Percentiles rank a stretch among this genome's conserved stretches.
Conservation (phyloP, 1,140 invertebrate genomes). For the Nomia melanderi region DNA sequence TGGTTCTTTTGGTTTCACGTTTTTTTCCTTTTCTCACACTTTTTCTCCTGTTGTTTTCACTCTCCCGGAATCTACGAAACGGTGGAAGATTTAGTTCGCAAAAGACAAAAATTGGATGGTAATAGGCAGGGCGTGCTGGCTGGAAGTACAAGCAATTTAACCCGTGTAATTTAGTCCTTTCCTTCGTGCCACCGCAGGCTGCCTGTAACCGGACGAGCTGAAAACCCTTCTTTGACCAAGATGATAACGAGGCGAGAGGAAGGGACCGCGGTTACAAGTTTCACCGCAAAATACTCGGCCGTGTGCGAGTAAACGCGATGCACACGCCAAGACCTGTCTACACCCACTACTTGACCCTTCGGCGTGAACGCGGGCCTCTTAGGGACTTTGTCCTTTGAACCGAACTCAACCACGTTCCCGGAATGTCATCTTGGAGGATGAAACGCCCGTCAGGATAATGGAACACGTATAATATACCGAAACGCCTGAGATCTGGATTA, state of each 20-base stretch:
- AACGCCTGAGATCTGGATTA: slow-evolving; percentile 14
- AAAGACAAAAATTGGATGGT: slow-evolving; percentile 35
- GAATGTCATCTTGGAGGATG: slow-evolving; percentile 29
- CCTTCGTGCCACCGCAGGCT: slow-evolving; percentile 7
- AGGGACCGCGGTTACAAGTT: slow-evolving; percentile 42
- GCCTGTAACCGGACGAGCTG: slow-evolving; percentile 19
- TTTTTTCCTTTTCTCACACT: neutral
- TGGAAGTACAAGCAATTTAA: slow-evolving; percentile 40
- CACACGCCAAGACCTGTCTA: slow-evolving; percentile 29
- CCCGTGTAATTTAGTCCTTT: slow-evolving; percentile 44
- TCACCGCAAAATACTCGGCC: slow-evolving; percentile 36
- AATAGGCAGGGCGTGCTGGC: slow-evolving; percentile 31
- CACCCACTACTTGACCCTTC: slow-evolving; percentile 40
- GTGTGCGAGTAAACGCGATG: slow-evolving; percentile 35
- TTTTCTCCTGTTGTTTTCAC: no score
- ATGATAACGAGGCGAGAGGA: slow-evolving; percentile 39
- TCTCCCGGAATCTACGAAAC: neutral
- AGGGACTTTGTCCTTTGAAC: slow-evolving; percentile 46
- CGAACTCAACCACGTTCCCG: neutral
- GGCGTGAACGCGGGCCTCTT: slow-evolving; percentile 16
- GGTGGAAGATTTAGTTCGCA: slow-evolving; percentile 9
- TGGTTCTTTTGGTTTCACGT: no score
- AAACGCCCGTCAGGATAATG: slow-evolving; percentile 19
- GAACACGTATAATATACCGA: slow-evolving; percentile 17
- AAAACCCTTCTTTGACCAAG: slow-evolving; percentile 30